A percentile compares a stretch with the other conserved stretches of the same genome.
These are phyloP conservation scores for Pelosia muscerda DNA, from an alignment of 2,888 invertebrate genomes.

Conservation along the genomic window DNA sequence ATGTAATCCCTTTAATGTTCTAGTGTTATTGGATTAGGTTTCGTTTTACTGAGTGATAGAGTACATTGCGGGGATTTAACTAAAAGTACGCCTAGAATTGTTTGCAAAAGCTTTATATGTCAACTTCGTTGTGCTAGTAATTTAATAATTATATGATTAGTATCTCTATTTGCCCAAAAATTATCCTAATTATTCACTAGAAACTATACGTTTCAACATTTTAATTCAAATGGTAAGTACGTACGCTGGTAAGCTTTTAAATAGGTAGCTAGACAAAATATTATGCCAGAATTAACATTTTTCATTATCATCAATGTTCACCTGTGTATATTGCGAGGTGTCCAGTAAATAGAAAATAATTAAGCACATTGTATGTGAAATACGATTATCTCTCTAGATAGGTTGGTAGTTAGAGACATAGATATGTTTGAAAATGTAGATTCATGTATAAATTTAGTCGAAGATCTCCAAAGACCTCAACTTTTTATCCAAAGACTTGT, in stretches of 20 bases:
- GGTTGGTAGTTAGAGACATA: not conserved
- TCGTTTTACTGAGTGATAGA: slow-evolving; percentile 63
- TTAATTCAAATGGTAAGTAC: slow-evolving; percentile 31
- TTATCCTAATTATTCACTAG: no score
- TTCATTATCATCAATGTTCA: slow-evolving; percentile 29
- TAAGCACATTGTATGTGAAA: slow-evolving; percentile 24
- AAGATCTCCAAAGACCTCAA: not conserved
- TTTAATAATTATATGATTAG: slow-evolving; percentile 32
- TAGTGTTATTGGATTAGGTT: slow-evolving; percentile 62
- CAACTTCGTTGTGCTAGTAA: slow-evolving; percentile 29
- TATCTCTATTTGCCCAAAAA: not conserved
- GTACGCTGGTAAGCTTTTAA: no score
- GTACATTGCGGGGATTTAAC: slow-evolving; percentile 41
- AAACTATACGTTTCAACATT: slow-evolving; percentile 26
- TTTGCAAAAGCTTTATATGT: slow-evolving; percentile 17
- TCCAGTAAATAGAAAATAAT: slow-evolving; percentile 28
- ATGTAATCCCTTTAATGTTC: slow-evolving; percentile 63
- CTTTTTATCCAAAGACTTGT: slow-evolving; percentile 2
- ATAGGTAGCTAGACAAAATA: not conserved
- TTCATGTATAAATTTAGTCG: not conserved
- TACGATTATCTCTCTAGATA: slow-evolving; percentile 10
- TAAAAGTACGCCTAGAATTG: slow-evolving; percentile 31
- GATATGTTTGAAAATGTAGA: not conserved
- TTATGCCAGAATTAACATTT: slow-evolving; percentile 15
- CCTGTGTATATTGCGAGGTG: slow-evolving; percentile 31